Evolutionary conservation across 2,888 invertebrate genomes (phyloP).

Genomic region (Archips xylosteana): DNA sequence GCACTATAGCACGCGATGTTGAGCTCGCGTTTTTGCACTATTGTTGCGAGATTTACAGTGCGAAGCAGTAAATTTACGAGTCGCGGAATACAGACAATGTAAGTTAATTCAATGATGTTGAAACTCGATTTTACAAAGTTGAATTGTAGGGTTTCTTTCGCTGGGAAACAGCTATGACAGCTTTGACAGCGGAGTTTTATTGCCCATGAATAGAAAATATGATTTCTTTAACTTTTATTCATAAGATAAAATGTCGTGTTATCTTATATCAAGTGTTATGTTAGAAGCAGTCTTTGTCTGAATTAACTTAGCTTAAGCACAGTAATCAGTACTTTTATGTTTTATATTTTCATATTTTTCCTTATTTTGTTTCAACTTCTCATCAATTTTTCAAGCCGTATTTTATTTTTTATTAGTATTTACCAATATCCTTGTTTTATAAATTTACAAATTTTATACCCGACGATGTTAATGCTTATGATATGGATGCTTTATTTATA

Average conservation of each 20-base stretch:
- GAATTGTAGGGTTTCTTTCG: slow-evolving; percentile 31
- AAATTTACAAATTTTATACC: too few species aligned
- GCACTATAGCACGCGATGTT: slow-evolving; percentile 28
- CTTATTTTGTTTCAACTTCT: too few species aligned
- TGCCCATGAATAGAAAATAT: not conserved
- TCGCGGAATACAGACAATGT: slow-evolving; percentile 57
- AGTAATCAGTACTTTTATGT: too few species aligned
- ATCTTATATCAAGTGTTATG: too few species aligned
- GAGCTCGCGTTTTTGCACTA: slow-evolving; percentile 60
- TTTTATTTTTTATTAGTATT: too few species aligned
- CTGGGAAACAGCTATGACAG: slow-evolving; percentile 23
- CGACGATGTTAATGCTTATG: too few species aligned
- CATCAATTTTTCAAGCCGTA: too few species aligned
- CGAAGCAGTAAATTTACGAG: slow-evolving; percentile 61
- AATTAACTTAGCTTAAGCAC: too few species aligned
- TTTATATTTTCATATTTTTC: too few species aligned
- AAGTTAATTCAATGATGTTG: slow-evolving; percentile 44
- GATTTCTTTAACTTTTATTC: not conserved
- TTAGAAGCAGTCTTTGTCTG: too few species aligned
- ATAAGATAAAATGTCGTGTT: not conserved
- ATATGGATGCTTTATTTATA: too few species aligned
- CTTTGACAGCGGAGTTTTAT: slow-evolving; percentile 15
- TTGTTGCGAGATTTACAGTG: slow-evolving; percentile 61
- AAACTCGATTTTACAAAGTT: slow-evolving; percentile 39
- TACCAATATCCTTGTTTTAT: too few species aligned